Percentiles rank a stretch among this genome's conserved stretches.
phyloP scores from a whole-genome alignment of 1,140 invertebrate genomes.

The Drosophila orosa region DNA sequence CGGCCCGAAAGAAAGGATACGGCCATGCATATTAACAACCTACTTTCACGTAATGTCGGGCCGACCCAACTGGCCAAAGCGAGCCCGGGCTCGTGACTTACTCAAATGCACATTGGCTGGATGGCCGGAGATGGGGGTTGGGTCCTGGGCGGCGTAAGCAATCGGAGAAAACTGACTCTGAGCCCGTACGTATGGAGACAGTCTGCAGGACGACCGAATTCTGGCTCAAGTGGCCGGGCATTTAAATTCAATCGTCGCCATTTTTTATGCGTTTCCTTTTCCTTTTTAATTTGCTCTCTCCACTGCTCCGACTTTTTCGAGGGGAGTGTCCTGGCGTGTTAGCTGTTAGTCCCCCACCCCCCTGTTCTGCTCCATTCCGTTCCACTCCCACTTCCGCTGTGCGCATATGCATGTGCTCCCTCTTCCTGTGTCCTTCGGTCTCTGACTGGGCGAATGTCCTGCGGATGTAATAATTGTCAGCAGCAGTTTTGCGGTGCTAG shows the following conservation, averaged over 20 bases:
- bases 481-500: slow-evolving; percentile 74
- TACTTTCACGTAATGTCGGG: slow-evolving; percentile 71
- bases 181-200: slow-evolving; percentile 23
- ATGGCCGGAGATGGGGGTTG: slow-evolving; percentile 18
- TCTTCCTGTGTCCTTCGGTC: slow-evolving; percentile 25
- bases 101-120: slow-evolving; percentile 67
- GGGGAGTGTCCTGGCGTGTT: slow-evolving; percentile 39
- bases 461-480: slow-evolving; percentile 82
- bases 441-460: slow-evolving; percentile 53
- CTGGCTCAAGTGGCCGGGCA: slow-evolving; percentile 64
- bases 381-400: slow-evolving; percentile 51
- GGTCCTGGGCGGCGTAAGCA: background rate
- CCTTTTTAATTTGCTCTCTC: slow-evolving; percentile 74
- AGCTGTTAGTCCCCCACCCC: slow-evolving; percentile 34
- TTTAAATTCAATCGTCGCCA: slow-evolving; percentile 79
- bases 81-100: slow-evolving; percentile 56
- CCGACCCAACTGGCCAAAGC: slow-evolving; percentile 64
- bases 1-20: slow-evolving; percentile 55
- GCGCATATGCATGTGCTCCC: slow-evolving; percentile 31
- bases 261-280: slow-evolving; percentile 80
- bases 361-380: background rate
- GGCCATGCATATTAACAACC: slow-evolving; percentile 83
- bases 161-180: slow-evolving; percentile 50
- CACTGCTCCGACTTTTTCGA: slow-evolving; percentile 18
- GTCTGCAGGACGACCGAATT: slow-evolving; percentile 35